Evolutionary conservation across 2,113 vertebrate genomes (phyloP).

Genomic region (Holacanthus passer): DNA sequence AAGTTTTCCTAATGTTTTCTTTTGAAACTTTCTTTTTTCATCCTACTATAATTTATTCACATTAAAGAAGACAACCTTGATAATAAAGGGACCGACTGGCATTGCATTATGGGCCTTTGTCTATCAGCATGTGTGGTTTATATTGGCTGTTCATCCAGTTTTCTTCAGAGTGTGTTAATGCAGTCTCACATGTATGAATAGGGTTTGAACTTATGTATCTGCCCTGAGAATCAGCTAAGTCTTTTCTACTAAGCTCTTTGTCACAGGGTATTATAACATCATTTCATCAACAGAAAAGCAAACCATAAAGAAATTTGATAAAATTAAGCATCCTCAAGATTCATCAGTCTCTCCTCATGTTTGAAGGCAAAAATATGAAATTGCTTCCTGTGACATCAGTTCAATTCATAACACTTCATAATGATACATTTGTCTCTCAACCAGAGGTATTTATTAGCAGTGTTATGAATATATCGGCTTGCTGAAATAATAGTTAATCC

Average conservation of each 20-base stretch:
- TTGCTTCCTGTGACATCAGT: too few relatives aligned
- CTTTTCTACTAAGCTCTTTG: neutral
- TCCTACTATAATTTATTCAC: neutral
- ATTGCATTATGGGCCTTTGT: neutral
- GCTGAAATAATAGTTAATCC: too few relatives aligned
- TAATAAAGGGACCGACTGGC: neutral
- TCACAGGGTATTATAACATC: too few relatives aligned
- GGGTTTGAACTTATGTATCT: neutral
- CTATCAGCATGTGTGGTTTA: neutral
- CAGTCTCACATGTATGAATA: neutral
- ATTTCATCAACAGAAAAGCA: too few relatives aligned
- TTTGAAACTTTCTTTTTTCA: neutral
- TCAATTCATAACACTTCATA: too few relatives aligned
- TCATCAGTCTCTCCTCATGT: too few relatives aligned
- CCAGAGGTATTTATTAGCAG: too few relatives aligned
- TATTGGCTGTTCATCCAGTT: neutral
- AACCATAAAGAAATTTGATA: too few relatives aligned
- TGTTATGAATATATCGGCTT: too few relatives aligned
- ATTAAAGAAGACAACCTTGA: neutral
- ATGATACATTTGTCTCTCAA: too few relatives aligned
- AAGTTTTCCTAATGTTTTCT: conserved; percentile 13
- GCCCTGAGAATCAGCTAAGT: conserved; percentile 6
- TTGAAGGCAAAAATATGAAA: too few relatives aligned
- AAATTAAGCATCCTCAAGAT: too few relatives aligned
- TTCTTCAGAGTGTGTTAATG: neutral